phyloP scores from a whole-genome alignment of 2,113 vertebrate species.

The Litocranius walleri region DNA sequence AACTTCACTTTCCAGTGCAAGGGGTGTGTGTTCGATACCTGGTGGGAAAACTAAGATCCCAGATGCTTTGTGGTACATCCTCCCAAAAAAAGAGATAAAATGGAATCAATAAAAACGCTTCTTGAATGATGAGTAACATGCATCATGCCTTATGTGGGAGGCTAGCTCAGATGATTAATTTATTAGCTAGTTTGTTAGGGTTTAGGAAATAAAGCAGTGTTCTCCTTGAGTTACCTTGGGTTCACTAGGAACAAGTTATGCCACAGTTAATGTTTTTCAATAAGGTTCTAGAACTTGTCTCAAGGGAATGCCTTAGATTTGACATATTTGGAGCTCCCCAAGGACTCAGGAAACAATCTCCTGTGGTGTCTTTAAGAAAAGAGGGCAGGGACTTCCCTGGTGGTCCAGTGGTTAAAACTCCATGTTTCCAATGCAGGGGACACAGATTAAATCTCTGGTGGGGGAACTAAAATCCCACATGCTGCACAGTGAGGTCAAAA shows the following conservation, averaged over 20 bases:
- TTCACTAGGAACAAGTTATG: not conserved
- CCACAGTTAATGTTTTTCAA: not conserved
- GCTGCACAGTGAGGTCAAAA: not conserved
- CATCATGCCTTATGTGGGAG: not conserved
- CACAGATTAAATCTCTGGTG: not conserved
- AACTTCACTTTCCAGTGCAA: not conserved
- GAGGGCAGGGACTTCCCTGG: not conserved
- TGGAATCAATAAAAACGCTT: not conserved
- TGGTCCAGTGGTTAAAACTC: not conserved
- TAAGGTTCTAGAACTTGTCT: not conserved
- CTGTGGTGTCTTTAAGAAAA: not conserved
- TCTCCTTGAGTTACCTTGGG: not conserved
- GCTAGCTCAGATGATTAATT: not conserved
- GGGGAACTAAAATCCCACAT: not conserved
- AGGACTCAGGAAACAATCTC: not conserved
- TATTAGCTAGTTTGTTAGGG: not conserved
- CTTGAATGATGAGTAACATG: not conserved
- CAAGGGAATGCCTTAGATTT: not conserved
- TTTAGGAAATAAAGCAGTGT: not conserved
- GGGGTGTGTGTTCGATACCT: not conserved
- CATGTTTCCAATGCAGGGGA: not conserved
- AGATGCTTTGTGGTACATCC: not conserved
- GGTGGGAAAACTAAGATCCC: not conserved
- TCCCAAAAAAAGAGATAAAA: constrained; percentile 2
- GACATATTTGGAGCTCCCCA: not conserved